Percentiles rank a stretch among this genome's conserved stretches.
Conservation (phyloP, 2,113 vertebrate genomes). For the Noturus placidus region DNA sequence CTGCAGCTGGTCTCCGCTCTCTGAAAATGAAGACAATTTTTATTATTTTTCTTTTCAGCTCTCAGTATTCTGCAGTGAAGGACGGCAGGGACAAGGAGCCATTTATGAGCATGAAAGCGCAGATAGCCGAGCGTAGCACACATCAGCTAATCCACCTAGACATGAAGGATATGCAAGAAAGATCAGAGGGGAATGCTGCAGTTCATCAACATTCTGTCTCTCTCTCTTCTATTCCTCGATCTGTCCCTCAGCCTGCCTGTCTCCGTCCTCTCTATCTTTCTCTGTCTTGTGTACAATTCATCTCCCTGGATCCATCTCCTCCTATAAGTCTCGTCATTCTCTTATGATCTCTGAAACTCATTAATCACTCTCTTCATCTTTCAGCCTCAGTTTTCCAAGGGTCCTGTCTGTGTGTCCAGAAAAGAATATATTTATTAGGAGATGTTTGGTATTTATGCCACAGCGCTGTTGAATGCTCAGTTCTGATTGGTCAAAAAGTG, state of each 20-base stretch:
- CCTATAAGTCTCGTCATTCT: conserved; percentile 13
- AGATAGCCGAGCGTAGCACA: conserved; percentile 56
- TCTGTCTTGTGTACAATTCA: conserved; percentile 10
- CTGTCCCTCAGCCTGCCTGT: not conserved
- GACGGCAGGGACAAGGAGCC: conserved; percentile 24
- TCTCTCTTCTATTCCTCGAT: conserved; percentile 5
- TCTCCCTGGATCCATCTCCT: not conserved
- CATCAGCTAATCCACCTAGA: conserved; percentile 56
- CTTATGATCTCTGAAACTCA: conserved; percentile 21
- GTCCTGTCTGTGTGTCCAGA: not conserved
- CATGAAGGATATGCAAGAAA: conserved; percentile 50
- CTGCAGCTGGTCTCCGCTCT: conserved; percentile 19
- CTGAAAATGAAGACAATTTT: conserved; percentile 32
- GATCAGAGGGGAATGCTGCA: conserved; percentile 33
- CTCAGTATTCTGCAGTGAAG: conserved; percentile 37
- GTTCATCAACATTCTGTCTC: conserved; percentile 10
- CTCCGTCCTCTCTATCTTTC: not conserved
- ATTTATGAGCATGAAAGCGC: conserved; percentile 44
- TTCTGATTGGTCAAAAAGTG: not conserved
- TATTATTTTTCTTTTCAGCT: not conserved
- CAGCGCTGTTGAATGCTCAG: not conserved
- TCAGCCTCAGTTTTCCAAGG: not conserved
- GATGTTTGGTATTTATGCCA: not conserved
- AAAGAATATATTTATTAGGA: not conserved
- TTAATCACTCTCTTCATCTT: not conserved